Evolutionary conservation across 1,140 invertebrate species (phyloP).

Genomic region (Subanguina moxae): DNA sequence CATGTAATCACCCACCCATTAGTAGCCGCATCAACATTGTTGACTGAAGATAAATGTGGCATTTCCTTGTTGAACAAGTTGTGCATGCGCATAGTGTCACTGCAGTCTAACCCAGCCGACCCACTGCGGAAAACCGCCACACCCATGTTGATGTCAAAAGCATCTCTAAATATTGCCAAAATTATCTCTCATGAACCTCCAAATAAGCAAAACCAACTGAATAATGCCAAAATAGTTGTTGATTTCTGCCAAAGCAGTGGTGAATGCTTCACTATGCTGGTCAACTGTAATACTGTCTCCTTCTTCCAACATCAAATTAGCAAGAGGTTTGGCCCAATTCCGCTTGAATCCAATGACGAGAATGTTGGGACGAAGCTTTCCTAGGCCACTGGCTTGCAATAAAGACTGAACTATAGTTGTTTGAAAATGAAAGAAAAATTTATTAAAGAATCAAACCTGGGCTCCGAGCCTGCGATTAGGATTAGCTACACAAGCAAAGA

Average conservation of each 20-base stretch:
- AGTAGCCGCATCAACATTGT: background rate
- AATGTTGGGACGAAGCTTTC: conserved; percentile 71
- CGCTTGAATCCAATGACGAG: conserved; percentile 85
- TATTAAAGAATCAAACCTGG: too few species aligned
- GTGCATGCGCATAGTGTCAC: conserved; percentile 32
- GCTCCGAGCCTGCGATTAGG: conserved; percentile 56
- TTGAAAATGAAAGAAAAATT: too few species aligned
- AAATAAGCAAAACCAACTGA: conserved; percentile 70
- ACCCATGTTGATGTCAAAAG: conserved; percentile 83
- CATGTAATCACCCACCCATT: too few species aligned
- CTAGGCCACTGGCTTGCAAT: conserved; percentile 63
- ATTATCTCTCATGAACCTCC: background rate
- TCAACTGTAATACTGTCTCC: conserved; percentile 62
- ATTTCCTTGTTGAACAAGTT: conserved; percentile 28
- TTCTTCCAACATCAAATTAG: conserved; percentile 85
- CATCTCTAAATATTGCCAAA: conserved; percentile 67
- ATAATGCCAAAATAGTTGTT: conserved; percentile 82
- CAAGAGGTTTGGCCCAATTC: conserved; percentile 87
- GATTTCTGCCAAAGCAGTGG: conserved; percentile 63
- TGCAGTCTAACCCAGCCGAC: conserved; percentile 29
- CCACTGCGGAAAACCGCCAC: conserved; percentile 74
- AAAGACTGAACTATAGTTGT: conserved; percentile 47
- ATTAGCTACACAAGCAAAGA: conserved; percentile 65
- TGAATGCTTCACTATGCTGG: background rate
- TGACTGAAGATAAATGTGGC: conserved; percentile 5